A percentile compares a stretch with the other conserved stretches of the same genome.
Conservation (phyloP, 2,888 invertebrate species). For the Andrena camellia region DNA sequence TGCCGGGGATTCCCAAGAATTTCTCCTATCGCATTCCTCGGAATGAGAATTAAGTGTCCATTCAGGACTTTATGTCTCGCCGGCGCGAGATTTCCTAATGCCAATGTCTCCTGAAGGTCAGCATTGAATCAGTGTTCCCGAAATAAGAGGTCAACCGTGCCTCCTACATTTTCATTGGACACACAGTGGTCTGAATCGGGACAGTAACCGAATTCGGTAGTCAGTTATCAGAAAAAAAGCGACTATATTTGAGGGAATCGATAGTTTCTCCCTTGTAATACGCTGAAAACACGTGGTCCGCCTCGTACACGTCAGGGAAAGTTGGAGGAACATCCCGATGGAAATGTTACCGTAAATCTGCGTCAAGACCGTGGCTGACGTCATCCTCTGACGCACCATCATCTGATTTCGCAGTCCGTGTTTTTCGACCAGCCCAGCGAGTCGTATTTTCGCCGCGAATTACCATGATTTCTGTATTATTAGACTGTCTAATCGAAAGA, state of each 20-base stretch:
- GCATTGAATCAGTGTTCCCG: no score
- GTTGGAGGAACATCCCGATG: conserved; percentile 29
- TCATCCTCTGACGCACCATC: conserved; percentile 72
- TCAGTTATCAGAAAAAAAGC: no score
- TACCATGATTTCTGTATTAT: not conserved
- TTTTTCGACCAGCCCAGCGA: conserved; percentile 20
- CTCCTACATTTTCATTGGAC: not conserved
- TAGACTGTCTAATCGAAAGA: no score
- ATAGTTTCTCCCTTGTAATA: conserved; percentile 4
- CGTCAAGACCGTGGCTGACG: conserved; percentile 70
- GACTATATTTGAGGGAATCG: conserved; percentile 3
- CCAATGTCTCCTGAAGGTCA: no score
- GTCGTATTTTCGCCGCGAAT: conserved; percentile 7
- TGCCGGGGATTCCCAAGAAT: no score
- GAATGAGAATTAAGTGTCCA: no score
- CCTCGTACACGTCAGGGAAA: conserved; percentile 12
- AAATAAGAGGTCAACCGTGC: no score
- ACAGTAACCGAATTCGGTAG: no score
- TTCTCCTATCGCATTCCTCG: no score
- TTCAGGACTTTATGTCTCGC: no score
- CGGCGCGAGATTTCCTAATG: no score
- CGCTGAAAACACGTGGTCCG: conserved; percentile 27
- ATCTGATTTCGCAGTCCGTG: conserved; percentile 38
- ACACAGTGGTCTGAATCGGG: not conserved
- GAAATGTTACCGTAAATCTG: conserved; percentile 59